Conservation (phyloP, 2,888 invertebrate genomes). For the Conus canariensis region DNA sequence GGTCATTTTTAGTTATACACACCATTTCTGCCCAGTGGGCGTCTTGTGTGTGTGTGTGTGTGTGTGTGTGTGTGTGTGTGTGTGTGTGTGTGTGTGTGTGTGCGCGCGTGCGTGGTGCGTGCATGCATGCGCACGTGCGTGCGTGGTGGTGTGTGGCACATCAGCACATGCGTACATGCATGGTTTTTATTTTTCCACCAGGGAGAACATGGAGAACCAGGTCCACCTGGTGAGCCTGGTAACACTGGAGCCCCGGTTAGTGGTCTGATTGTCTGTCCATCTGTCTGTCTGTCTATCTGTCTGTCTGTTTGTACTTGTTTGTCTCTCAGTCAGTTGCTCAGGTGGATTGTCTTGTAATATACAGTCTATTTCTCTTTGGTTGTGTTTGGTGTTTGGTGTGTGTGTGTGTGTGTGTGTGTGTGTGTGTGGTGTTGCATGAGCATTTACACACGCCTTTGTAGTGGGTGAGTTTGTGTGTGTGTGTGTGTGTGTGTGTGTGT, state of each 20-base stretch:
- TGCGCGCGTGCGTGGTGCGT: too few species aligned
- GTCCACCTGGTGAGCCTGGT: conserved; percentile 64
- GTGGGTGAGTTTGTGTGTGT: neutral
- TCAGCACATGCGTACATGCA: neutral
- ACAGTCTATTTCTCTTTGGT: neutral
- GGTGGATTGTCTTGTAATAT: neutral
- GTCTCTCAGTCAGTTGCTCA: neutral
- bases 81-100: neutral
- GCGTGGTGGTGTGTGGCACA: neutral
- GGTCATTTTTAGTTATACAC: too few species aligned
- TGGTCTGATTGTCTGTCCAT: conserved; percentile 24
- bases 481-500: neutral
- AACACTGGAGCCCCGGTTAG: conserved; percentile 56
- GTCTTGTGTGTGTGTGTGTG: too few species aligned
- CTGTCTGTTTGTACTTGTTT: neutral
- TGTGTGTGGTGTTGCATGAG: neutral
- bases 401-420: neutral
- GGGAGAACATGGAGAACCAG: conserved; percentile 67
- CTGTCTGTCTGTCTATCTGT: conserved; percentile 8
- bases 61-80: neutral
- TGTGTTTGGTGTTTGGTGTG: neutral
- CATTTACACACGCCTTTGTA: too few species aligned
- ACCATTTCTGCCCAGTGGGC: too few species aligned
- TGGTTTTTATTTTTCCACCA: conserved; percentile 20
- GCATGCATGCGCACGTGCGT: too few species aligned